A percentile compares a stretch with the other conserved stretches of the same genome.
Evolutionary conservation across 1,140 invertebrate genomes (phyloP).

Genomic region (Pseudachorutes palmiensis): DNA sequence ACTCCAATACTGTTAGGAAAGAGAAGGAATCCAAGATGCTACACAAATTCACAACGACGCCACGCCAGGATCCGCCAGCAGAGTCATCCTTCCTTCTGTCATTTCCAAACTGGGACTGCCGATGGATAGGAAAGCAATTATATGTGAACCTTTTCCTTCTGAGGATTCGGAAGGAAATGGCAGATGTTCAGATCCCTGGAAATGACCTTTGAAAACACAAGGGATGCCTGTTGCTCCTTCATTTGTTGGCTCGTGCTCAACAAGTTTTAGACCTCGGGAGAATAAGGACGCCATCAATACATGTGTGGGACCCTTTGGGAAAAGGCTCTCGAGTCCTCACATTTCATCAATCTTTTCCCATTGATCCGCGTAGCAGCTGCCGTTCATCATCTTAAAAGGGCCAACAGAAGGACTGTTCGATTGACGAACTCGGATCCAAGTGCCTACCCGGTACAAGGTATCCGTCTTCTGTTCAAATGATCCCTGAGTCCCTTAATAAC

Average conservation of each 20-base stretch:
- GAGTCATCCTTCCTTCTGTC: not conserved
- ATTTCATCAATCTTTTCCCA: too few relatives aligned
- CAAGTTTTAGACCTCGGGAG: not conserved
- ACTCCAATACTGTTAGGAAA: not conserved
- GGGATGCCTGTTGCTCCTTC: not conserved
- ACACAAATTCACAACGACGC: not conserved
- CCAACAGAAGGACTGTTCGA: not conserved
- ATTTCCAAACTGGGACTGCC: not conserved
- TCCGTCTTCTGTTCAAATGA: too few relatives aligned
- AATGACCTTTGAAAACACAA: not conserved
- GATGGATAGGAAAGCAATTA: too few relatives aligned
- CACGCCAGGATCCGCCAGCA: not conserved
- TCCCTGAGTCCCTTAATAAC: too few relatives aligned
- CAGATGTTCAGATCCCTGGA: not conserved
- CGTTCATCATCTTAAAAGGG: not conserved
- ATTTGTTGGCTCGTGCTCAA: not conserved
- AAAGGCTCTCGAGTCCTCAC: not conserved
- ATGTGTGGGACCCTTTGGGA: not conserved
- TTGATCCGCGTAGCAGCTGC: not conserved
- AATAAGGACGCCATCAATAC: not conserved
- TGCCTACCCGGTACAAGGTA: too few relatives aligned
- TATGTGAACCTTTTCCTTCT: too few relatives aligned
- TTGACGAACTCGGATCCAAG: too few relatives aligned
- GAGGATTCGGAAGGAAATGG: not conserved
- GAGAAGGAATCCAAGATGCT: not conserved